phyloP scores from a whole-genome alignment of 2,888 invertebrate genomes.

The Dryobotodes eremita region DNA sequence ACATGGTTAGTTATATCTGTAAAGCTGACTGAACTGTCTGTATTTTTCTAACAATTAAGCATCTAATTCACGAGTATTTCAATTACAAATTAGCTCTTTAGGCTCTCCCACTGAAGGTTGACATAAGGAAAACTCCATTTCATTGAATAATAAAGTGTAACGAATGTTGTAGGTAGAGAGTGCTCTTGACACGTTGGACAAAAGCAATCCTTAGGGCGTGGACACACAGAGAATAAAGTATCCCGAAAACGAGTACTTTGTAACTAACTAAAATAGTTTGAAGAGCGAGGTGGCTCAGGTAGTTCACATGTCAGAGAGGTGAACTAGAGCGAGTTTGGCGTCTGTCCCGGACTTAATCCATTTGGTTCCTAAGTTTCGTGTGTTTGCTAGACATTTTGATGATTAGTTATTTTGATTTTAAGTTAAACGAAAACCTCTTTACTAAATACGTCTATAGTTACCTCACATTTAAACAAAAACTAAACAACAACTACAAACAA shows the following conservation, averaged over 20 bases:
- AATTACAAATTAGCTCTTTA: slow-evolving; percentile 49
- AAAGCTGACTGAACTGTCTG: background rate
- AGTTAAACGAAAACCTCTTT: background rate
- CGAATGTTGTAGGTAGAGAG: slow-evolving; percentile 46
- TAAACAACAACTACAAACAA: background rate
- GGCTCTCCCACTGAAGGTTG: slow-evolving; percentile 46
- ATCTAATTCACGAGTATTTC: slow-evolving; percentile 38
- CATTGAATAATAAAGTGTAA: slow-evolving; percentile 52
- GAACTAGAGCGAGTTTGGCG: slow-evolving; percentile 24
- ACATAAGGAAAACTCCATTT: slow-evolving; percentile 58
- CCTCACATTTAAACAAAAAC: background rate
- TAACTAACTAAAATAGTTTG: slow-evolving; percentile 29
- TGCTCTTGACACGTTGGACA: slow-evolving; percentile 55
- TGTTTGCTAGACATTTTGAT: too few relatives aligned
- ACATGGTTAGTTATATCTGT: background rate
- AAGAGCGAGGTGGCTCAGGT: slow-evolving; percentile 28
- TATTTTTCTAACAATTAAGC: slow-evolving; percentile 44
- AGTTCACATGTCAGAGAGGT: slow-evolving; percentile 20
- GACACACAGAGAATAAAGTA: slow-evolving; percentile 44
- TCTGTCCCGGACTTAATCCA: slow-evolving; percentile 16
- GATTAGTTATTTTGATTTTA: background rate
- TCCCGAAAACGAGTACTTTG: slow-evolving; percentile 27
- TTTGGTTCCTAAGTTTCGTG: slow-evolving; percentile 2
- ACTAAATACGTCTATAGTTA: background rate
- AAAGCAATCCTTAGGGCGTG: slow-evolving; percentile 48